Conservation (phyloP, 2,888 invertebrate species). For the Microdon myrmicae region DNA sequence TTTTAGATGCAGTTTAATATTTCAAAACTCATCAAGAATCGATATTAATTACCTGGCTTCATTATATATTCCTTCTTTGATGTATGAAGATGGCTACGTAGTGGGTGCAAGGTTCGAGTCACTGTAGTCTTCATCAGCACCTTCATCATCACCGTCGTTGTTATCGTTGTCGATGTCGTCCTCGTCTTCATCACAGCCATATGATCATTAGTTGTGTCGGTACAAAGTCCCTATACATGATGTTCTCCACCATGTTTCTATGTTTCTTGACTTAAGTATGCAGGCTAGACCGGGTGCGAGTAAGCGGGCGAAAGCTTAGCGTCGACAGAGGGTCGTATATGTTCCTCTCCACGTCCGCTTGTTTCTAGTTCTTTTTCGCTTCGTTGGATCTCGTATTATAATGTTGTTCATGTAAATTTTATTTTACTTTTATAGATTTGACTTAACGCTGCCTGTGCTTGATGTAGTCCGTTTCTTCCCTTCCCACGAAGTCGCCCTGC, state of each 20-base stretch:
- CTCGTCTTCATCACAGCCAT: neutral
- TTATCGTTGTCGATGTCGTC: neutral
- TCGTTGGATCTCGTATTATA: conserved; percentile 27
- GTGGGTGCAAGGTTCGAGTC: neutral
- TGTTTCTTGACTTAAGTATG: conserved; percentile 38
- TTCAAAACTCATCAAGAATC: conserved; percentile 54
- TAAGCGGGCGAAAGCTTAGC: conserved; percentile 35
- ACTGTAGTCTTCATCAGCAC: neutral
- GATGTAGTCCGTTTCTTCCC: too few species aligned
- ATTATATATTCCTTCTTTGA: conserved; percentile 54
- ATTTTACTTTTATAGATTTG: conserved; percentile 46
- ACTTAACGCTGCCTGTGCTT: too few species aligned
- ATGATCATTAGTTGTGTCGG: neutral
- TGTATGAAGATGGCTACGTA: conserved; percentile 17
- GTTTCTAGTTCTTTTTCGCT: neutral
- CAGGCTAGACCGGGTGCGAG: conserved; percentile 26
- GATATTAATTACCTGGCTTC: conserved; percentile 55
- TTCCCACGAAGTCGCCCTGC: too few species aligned
- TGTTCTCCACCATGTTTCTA: conserved; percentile 12
- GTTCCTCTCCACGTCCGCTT: conserved; percentile 9
- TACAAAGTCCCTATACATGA: conserved; percentile 5
- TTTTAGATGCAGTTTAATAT: conserved; percentile 51
- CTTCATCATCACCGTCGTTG: neutral
- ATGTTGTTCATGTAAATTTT: conserved; percentile 13
- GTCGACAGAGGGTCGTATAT: conserved; percentile 6